A percentile compares a stretch with the other conserved stretches of the same genome.
Evolutionary conservation across 64 coral and sea anemone species (phyloP).

Genomic region (Montipora capricornis): DNA sequence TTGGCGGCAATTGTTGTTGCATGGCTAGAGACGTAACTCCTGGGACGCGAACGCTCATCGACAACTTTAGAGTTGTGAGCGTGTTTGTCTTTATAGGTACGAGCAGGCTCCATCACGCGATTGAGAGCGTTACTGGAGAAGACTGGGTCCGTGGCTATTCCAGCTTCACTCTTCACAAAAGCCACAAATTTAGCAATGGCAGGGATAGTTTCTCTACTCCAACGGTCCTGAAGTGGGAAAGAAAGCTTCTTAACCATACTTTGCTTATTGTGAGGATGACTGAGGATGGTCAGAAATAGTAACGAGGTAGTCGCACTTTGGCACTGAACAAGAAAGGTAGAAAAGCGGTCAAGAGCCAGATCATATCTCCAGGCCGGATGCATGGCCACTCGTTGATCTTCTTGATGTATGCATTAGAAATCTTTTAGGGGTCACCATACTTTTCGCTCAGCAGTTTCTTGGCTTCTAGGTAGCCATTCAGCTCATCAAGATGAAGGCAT

Average conservation of each 20-base stretch:
- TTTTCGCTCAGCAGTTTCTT: conserved; percentile 52
- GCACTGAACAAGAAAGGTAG: conserved; percentile 62
- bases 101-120: conserved; percentile 28
- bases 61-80: background rate
- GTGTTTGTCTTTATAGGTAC: background rate
- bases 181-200: background rate
- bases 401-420: conserved; percentile 65
- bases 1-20: background rate
- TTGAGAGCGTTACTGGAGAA: conserved; percentile 68
- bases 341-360: conserved; percentile 10
- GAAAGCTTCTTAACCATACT: conserved; percentile 60
- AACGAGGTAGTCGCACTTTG: conserved; percentile 41
- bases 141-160: conserved; percentile 52
- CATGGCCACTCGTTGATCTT: conserved; percentile 42
- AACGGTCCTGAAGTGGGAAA: conserved; percentile 45
- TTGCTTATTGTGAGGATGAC: conserved; percentile 67
- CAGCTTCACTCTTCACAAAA: conserved; percentile 48
- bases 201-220: conserved; percentile 16
- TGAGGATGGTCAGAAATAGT: conserved; percentile 46
- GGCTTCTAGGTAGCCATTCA: background rate
- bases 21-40: background rate
- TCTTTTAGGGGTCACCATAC: conserved; percentile 70
- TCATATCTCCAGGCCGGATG: conserved; percentile 31
- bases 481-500: conserved; percentile 39
- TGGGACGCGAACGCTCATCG: background rate